Base-by-base conservation (phyloP, 2,113 vertebrate species). In the Podarcis muralis region DNA sequence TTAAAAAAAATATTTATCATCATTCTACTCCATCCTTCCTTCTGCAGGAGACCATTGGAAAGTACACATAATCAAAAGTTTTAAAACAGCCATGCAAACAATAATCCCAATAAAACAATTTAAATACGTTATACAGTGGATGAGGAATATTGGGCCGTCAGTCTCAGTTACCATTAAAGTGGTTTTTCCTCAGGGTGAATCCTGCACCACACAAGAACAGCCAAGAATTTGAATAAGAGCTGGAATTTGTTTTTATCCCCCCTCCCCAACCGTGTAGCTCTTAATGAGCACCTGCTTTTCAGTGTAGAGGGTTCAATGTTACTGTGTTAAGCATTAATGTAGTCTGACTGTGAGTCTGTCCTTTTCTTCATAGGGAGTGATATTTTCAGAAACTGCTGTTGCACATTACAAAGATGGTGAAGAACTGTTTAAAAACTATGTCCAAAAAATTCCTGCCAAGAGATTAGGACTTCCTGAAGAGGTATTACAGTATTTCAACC, bases 351-450 rank as follows among this genome's bases (percentile, higher is more conserved):
- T 91, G 48, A 69, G 3, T 5, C 57, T 77, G 91, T 11, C 16
- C 77, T 32, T 88, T 95, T 88, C 93, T 80, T 92, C 87, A 87
- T 5, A 99, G 98, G 98, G 98, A 35, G 88, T 94, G 25, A 98
- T 98, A 77, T 98, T 98, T 95, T 98, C 98, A 0, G 98, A 98
- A 96, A 98, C 98, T 11, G 98, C 98, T 0, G 96, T 98, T 94
- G 97, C 97, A 92, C 98, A 98, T 94, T 99, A 99, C 90, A 97
- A 97, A 90, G 97, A 90, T 62, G 98, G 98, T 7, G 90, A 94
- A 53, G 9, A 7, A 4, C 25, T 98, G 32, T 98, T 98, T 91
- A 94, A 91, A 85, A 95, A 66, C 92, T 95, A 90, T 11, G 37
- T 96, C 84, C 92, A 96, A 15, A 96, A 95, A 40, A 94, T 95